These are phyloP conservation scores for Monochamus alternatus DNA, from an alignment of 2,888 invertebrate species.

Conservation along the genomic window DNA sequence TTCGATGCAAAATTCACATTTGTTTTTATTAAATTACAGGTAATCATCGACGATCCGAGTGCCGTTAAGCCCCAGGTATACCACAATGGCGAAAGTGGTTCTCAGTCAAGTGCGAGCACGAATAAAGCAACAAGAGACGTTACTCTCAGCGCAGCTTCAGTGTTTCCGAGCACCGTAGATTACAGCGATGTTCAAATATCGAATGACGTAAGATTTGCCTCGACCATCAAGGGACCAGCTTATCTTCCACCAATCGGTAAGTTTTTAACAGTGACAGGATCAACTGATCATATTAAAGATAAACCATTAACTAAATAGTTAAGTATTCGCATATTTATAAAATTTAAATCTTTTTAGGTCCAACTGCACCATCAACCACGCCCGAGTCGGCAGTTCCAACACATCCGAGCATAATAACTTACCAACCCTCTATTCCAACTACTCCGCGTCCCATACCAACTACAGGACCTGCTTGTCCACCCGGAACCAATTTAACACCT, in stretches of 20 bases:
- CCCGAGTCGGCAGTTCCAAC: conserved; percentile 36
- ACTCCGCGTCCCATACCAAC: conserved; percentile 34
- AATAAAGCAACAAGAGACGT: conserved; percentile 65
- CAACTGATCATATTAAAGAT: too few relatives aligned
- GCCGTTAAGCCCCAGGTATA: conserved; percentile 59
- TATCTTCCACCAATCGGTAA: conserved; percentile 67
- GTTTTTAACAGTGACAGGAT: background rate
- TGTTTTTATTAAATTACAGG: conserved; percentile 31
- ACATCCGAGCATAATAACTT: conserved; percentile 47
- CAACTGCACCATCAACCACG: conserved; percentile 35
- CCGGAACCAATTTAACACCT: conserved; percentile 42
- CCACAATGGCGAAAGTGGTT: conserved; percentile 64
- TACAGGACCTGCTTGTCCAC: conserved; percentile 47
- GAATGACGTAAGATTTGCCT: conserved; percentile 64
- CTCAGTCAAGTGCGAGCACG: conserved; percentile 55
- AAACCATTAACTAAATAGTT: too few relatives aligned
- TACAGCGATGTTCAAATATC: conserved; percentile 63
- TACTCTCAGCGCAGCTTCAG: conserved; percentile 52
- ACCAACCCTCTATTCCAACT: conserved; percentile 25
- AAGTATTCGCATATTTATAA: background rate
- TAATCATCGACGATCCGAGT: conserved; percentile 46
- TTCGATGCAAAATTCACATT: too few relatives aligned
- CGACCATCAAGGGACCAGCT: conserved; percentile 65
- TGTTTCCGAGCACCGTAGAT: conserved; percentile 64
- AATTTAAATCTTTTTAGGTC: conserved; percentile 29